phyloP scores from a whole-genome alignment of 2,113 vertebrate species.

The Ceyx melanurus region DNA sequence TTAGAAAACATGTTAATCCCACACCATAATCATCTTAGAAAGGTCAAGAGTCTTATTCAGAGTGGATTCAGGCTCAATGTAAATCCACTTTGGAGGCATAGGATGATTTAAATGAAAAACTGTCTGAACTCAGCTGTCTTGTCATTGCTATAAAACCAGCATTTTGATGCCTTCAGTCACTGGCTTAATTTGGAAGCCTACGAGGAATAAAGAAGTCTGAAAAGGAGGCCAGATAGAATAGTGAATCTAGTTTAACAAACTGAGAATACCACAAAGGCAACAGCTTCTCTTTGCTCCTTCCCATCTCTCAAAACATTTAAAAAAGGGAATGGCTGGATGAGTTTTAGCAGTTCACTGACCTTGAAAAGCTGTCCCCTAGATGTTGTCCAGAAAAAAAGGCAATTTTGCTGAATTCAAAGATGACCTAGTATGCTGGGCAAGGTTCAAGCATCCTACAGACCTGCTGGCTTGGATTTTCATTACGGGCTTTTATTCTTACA shows the following conservation, averaged over 20 bases:
- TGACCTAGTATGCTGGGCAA: not conserved
- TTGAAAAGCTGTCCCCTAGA: not conserved
- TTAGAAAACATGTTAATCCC: not conserved
- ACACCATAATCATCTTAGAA: not conserved
- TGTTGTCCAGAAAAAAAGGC: not conserved
- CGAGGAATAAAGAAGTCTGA: slow-evolving; percentile 16
- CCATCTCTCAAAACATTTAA: not conserved
- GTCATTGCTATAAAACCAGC: not conserved
- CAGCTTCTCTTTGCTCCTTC: not conserved
- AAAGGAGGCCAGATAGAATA: not conserved
- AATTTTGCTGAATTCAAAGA: not conserved
- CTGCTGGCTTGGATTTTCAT: not conserved
- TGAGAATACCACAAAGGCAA: slow-evolving; percentile 5
- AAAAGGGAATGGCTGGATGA: not conserved
- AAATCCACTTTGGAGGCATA: not conserved
- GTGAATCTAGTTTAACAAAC: not conserved
- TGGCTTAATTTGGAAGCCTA: not conserved
- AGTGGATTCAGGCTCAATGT: not conserved
- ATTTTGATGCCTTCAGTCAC: slow-evolving; percentile 28
- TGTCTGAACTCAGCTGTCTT: not conserved
- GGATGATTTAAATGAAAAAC: slow-evolving; percentile 21
- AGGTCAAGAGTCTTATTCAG: slow-evolving; percentile 11
- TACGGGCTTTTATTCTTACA: not conserved
- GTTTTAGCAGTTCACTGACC: not conserved
- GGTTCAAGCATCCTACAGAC: not conserved